These are phyloP conservation scores for Drosophila glabriapex DNA, from an alignment of 2,888 invertebrate genomes.

Conservation along the genomic window DNA sequence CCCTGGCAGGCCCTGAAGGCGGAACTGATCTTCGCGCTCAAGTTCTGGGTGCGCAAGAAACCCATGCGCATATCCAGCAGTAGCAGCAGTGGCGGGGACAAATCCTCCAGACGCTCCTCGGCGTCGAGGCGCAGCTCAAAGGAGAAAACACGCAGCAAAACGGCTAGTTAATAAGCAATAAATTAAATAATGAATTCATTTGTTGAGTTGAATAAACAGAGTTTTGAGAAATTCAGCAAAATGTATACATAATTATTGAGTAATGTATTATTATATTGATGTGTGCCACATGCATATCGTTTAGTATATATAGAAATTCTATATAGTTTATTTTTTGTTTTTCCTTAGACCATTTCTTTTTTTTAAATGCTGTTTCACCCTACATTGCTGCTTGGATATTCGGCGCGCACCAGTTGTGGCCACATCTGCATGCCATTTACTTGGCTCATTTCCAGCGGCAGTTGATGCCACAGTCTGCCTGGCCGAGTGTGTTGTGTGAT, in stretches of 20 bases:
- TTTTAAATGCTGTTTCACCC: slow-evolving; percentile 46
- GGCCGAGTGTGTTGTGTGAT: slow-evolving; percentile 12
- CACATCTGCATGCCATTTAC: slow-evolving; percentile 45
- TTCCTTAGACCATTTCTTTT: slow-evolving; percentile 4
- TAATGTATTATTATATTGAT: slow-evolving; percentile 11
- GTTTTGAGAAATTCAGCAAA: slow-evolving; percentile 1
- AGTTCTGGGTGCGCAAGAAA: slow-evolving; percentile 91
- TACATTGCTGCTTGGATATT: slow-evolving; percentile 41
- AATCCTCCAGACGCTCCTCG: slow-evolving; percentile 72
- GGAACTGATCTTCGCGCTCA: slow-evolving; percentile 90
- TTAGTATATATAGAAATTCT: slow-evolving; percentile 32
- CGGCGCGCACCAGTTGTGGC: slow-evolving; percentile 35
- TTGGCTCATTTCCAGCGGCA: slow-evolving; percentile 69
- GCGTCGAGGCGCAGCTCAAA: slow-evolving; percentile 69
- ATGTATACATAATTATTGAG: background rate
- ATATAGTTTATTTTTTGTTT: slow-evolving; percentile 1
- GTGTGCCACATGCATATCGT: slow-evolving; percentile 2
- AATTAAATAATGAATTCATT: slow-evolving; percentile 6
- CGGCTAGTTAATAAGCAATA: slow-evolving; percentile 49
- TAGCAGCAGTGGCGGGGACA: slow-evolving; percentile 61
- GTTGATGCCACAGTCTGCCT: slow-evolving; percentile 39
- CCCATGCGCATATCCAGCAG: slow-evolving; percentile 86
- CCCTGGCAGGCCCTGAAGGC: slow-evolving; percentile 89
- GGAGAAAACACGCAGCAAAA: slow-evolving; percentile 70
- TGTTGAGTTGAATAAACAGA: slow-evolving; percentile 34